A percentile compares a stretch with the other conserved stretches of the same genome.
Evolutionary conservation across 2,113 vertebrate genomes (phyloP).

Genomic region (Nannospalax galili): DNA sequence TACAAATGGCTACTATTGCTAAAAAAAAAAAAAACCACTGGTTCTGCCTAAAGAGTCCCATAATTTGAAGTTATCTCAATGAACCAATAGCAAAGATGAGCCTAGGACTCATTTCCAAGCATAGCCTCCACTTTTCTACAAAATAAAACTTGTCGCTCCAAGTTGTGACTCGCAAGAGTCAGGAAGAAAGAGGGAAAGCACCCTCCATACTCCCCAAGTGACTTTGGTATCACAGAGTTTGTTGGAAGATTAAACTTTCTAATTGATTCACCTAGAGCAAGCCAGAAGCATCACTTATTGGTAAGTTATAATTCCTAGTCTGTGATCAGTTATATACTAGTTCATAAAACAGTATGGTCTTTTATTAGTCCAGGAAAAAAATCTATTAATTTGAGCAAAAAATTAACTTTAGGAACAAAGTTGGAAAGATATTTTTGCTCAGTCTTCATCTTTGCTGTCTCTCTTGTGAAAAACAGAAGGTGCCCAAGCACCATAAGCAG

Average conservation of each 20-base stretch:
- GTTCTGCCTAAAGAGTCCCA: neutral
- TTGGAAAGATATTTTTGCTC: neutral
- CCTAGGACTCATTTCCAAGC: neutral
- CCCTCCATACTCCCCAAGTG: neutral
- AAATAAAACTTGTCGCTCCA: neutral
- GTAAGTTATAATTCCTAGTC: neutral
- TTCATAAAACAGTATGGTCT: neutral
- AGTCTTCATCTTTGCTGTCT: neutral
- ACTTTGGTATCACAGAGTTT: neutral
- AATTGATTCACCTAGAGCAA: neutral
- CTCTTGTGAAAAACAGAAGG: neutral
- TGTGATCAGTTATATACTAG: neutral
- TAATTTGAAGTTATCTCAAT: conserved; percentile 13
- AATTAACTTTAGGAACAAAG: neutral
- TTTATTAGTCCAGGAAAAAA: neutral
- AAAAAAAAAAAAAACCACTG: neutral
- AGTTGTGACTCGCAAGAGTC: neutral
- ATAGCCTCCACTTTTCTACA: neutral
- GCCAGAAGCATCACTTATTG: neutral
- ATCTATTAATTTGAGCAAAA: neutral
- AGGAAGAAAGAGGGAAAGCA: neutral
- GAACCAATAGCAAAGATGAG: neutral
- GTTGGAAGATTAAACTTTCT: neutral
- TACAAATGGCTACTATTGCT: neutral
- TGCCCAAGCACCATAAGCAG: neutral